Evolutionary conservation across 1,140 invertebrate genomes (phyloP), one percentile per base, ranked within the genome.

Genomic region (Eubasilissa regina): DNA sequence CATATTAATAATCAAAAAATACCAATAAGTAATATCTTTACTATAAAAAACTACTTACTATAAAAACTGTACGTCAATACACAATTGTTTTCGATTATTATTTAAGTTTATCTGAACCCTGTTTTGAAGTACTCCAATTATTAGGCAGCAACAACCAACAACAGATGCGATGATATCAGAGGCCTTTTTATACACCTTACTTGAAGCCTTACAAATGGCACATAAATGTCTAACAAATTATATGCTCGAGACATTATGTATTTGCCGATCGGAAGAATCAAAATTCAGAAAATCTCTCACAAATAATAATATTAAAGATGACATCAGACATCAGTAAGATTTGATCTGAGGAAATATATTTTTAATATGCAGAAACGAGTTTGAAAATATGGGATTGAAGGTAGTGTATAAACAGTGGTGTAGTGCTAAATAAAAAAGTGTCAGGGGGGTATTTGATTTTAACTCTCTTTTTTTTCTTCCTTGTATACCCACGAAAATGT

Each of bases 131-230:
- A 64, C 21, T 64, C 60, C 60, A 51, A 13, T 51, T 15, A 51
- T 51, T 51, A 13, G 1, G 1, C 1, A 15, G 64, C 64, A 68
- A 15, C 13, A 68, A 15, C n/a, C 64, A 47, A 68, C 47, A 70
- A 48, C 66, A 70, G 66, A 70, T 70, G 66, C 10, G 47, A 51
- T 70, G 66, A 70, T 21, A 70, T 70, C 66, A 70, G 45, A 48
- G 66, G 66, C 66, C 66, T 51, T 35, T 35, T 70, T 51, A 10
- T 70, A 70, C 45, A 68, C 64, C 8, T 7, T 17, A 68, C 17
- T n/a, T 68, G 45, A 70, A 45, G 66, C 51, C 66, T 51, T 17
- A 35, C 25, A 35, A 35, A 35, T 51, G 66, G 15, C 45, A 70
- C 66, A 70, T 70, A 53, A 48, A 70, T 19, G 66, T 25, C 66